Conservation (phyloP, 2,113 vertebrate genomes). For the Aegithalos caudatus region DNA sequence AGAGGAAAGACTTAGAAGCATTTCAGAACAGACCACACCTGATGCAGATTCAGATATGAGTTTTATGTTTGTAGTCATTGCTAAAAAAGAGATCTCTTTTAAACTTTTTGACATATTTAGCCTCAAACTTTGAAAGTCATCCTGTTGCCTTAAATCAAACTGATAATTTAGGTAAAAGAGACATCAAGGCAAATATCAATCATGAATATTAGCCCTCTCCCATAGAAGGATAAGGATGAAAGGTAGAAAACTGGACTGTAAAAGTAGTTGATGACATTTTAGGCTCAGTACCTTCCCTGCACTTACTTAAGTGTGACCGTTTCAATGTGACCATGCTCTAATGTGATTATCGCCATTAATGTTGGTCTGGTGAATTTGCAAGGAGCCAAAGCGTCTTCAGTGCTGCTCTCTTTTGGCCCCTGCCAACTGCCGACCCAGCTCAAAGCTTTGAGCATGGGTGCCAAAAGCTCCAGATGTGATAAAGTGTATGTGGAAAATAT, state of each 20-base stretch:
- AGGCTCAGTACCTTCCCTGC: neutral
- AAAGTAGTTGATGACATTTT: neutral
- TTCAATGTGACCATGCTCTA: neutral
- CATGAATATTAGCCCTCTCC: neutral
- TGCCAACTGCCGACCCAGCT: neutral
- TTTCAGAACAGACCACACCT: neutral
- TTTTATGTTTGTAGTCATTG: neutral
- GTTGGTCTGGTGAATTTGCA: neutral
- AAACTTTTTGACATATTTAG: neutral
- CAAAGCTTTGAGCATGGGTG: neutral
- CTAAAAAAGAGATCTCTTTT: neutral
- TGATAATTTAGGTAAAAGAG: neutral
- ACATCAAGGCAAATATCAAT: fast-evolving
- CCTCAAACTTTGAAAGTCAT: neutral
- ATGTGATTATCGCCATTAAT: neutral
- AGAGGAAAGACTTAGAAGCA: neutral
- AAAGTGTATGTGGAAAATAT: constrained; percentile 23
- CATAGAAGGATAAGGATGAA: neutral
- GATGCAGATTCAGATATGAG: neutral
- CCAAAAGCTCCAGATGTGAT: neutral
- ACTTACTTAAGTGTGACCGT: neutral
- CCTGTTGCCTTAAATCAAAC: neutral
- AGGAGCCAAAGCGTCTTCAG: neutral
- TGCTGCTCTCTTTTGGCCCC: neutral
- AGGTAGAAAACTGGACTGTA: neutral